Evolutionary conservation across 2,888 invertebrate genomes (phyloP).

Genomic region (Eulithis testata): DNA sequence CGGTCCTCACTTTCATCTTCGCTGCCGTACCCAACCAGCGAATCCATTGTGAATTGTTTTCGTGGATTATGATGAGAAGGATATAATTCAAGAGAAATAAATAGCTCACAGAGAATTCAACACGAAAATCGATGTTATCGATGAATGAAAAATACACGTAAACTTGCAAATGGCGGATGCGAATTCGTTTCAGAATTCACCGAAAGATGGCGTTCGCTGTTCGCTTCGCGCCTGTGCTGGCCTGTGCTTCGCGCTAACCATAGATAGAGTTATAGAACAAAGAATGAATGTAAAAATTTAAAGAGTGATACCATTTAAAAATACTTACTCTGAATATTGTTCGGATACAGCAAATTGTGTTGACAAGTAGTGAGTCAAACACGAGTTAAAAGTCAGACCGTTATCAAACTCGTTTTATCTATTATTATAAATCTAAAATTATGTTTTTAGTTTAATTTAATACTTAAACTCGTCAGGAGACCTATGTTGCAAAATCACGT

Average conservation of each 20-base stretch:
- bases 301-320: constrained; percentile 6
- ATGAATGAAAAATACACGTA: neutral
- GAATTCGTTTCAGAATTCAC: neutral
- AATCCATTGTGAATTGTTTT: constrained; percentile 86
- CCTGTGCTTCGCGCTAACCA: neutral
- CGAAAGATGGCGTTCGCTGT: neutral
- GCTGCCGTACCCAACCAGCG: constrained; percentile 90
- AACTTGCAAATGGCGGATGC: constrained; percentile 31
- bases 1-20: constrained; percentile 89
- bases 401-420: no score
- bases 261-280: constrained; percentile 19
- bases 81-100: constrained; percentile 1
- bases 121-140: neutral
- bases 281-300: constrained; percentile 18
- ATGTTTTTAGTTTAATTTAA: no score
- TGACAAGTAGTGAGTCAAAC: no score
- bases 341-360: constrained; percentile 16
- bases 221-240: no score
- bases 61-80: neutral
- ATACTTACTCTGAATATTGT: neutral
- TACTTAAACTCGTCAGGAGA: no score
- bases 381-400: no score
- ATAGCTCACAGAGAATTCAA: constrained; percentile 10
- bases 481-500: no score
- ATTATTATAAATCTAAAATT: no score